These are phyloP conservation scores for Tapera naevia DNA, from an alignment of 2,797 vertebrate genomes.

Conservation along the genomic window DNA sequence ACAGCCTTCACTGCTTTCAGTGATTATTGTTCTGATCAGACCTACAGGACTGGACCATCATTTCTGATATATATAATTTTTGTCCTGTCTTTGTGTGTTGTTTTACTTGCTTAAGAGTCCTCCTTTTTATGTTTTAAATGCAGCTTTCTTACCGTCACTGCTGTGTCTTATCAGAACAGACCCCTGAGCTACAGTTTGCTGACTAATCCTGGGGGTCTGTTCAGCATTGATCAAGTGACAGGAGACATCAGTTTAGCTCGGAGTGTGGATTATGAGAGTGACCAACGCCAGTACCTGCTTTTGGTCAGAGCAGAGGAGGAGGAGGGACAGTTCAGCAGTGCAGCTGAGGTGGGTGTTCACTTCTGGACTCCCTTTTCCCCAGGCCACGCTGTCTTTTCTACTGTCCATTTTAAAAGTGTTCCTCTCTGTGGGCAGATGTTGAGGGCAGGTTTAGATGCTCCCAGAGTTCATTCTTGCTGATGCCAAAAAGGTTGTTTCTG, in stretches of 20 bases:
- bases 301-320: slow-evolving; percentile 83
- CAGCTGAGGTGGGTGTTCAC: slow-evolving; percentile 79
- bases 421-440: background rate
- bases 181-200: slow-evolving; percentile 85
- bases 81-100: background rate
- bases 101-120: background rate
- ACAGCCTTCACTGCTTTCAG: background rate
- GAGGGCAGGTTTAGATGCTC: background rate
- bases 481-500: background rate
- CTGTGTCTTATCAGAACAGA: slow-evolving; percentile 87
- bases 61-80: background rate
- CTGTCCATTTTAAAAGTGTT: background rate
- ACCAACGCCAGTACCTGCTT: slow-evolving; percentile 84
- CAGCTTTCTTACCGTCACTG: slow-evolving; percentile 85
- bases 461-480: background rate
- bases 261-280: slow-evolving; percentile 85
- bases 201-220: slow-evolving; percentile 87
- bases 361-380: background rate
- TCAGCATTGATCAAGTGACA: slow-evolving; percentile 79
- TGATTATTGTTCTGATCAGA: background rate
- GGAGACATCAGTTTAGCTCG: slow-evolving; percentile 84
- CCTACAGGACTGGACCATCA: background rate
- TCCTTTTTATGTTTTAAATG: background rate
- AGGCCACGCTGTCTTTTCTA: background rate
- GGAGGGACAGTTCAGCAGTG: slow-evolving; percentile 80